These are phyloP conservation scores for Ceyx erithaca DNA, from an alignment of 2,797 vertebrate species.

Conservation along the genomic window DNA sequence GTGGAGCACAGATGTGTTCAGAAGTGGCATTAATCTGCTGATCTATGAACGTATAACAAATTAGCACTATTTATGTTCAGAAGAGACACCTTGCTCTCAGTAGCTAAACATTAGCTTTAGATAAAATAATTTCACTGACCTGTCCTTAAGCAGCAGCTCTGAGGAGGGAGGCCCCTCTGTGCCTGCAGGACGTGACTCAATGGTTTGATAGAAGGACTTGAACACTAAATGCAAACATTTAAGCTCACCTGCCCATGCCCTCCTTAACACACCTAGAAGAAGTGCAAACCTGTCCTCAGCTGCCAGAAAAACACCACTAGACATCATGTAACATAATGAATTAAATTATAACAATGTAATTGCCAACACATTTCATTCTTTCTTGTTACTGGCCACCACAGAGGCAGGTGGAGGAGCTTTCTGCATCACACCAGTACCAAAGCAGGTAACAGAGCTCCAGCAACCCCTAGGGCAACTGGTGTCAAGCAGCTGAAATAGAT, in stretches of 20 bases:
- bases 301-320: background rate
- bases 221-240: background rate
- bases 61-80: background rate
- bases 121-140: background rate
- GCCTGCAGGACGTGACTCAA: background rate
- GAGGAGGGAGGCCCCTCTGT: background rate
- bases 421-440: background rate
- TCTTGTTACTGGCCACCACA: background rate
- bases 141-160: background rate
- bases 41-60: background rate
- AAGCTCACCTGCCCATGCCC: background rate
- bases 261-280: background rate
- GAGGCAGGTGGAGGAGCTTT: background rate
- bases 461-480: background rate
- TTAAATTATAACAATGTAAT: background rate
- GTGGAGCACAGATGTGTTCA: background rate
- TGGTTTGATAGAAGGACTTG: background rate
- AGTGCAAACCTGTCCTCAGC: background rate
- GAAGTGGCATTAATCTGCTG: background rate
- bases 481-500: background rate
- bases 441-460: background rate
- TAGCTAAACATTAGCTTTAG: background rate
- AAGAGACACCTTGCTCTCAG: background rate
- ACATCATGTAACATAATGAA: too few species aligned
- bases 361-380: background rate